Percentiles rank a stretch among this genome's conserved stretches.
phyloP scores from a whole-genome alignment of 2,113 vertebrate genomes.

The Morone saxatilis region DNA sequence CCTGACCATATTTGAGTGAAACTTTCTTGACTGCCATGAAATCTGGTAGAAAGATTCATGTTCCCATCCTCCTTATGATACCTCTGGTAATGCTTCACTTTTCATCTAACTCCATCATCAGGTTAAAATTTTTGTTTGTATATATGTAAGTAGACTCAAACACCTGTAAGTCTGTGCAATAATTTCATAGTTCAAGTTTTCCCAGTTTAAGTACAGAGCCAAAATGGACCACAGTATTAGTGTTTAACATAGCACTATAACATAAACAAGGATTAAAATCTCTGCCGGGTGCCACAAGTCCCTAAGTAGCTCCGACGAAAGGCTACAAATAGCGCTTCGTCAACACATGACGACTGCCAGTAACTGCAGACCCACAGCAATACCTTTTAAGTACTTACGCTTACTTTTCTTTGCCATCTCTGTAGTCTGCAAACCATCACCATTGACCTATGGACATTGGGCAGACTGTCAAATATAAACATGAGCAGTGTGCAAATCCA shows the following conservation, averaged over 20 bases:
- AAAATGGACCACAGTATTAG: neutral
- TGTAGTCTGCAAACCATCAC: conserved; percentile 14
- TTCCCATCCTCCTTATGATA: too few species aligned
- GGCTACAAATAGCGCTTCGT: conserved; percentile 8
- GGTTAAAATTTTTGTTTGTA: too few species aligned
- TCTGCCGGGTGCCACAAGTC: too few species aligned
- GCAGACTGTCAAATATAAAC: conserved; percentile 7
- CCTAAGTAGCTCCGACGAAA: neutral
- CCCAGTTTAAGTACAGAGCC: neutral
- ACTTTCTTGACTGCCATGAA: too few species aligned
- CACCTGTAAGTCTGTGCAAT: neutral
- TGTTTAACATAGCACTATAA: neutral
- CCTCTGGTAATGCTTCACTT: too few species aligned
- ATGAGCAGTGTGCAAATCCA: neutral
- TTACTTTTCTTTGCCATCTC: conserved; percentile 21
- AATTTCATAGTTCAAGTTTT: neutral
- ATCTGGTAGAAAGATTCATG: too few species aligned
- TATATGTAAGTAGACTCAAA: too few species aligned
- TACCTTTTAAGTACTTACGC: conserved; percentile 25
- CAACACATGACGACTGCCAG: neutral
- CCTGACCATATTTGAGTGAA: too few species aligned
- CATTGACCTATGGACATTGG: neutral
- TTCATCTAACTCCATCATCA: too few species aligned
- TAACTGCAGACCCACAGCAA: neutral
- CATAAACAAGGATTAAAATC: neutral